phyloP scores from a whole-genome alignment of 2,113 vertebrate genomes.

The Heptranchias perlo region DNA sequence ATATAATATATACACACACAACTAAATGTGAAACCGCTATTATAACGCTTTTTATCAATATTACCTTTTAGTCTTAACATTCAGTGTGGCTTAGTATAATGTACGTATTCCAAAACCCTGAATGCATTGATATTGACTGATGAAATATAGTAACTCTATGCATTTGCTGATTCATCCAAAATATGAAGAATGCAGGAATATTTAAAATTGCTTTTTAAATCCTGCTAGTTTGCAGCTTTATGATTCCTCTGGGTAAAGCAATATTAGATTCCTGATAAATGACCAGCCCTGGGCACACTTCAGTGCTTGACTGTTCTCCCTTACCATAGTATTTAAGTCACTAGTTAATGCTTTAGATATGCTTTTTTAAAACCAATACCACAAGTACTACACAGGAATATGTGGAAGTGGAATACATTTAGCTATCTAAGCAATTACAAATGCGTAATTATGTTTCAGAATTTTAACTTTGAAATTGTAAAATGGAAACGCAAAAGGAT shows the following conservation, averaged over 20 bases:
- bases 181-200: background rate
- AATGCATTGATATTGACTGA: background rate
- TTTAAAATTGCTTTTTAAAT: slow-evolving; percentile 30
- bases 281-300: background rate
- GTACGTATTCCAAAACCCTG: background rate
- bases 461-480: background rate
- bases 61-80: background rate
- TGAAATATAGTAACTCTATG: background rate
- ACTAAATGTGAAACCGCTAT: background rate
- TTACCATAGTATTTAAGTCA: background rate
- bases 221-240: slow-evolving; percentile 27
- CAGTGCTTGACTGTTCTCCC: background rate
- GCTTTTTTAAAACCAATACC: background rate
- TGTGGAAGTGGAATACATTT: background rate
- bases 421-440: background rate
- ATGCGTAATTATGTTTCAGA: background rate
- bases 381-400: background rate
- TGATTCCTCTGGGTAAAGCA: slow-evolving; percentile 13
- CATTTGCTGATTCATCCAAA: slow-evolving; percentile 20
- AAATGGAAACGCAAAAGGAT: background rate
- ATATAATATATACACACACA: background rate
- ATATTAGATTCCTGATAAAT: slow-evolving; percentile 24
- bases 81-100: background rate
- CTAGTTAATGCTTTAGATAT: slow-evolving; percentile 3
- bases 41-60: background rate